Evolutionary conservation across 2,113 vertebrate genomes (phyloP).

Genomic region (Motacilla alba): DNA sequence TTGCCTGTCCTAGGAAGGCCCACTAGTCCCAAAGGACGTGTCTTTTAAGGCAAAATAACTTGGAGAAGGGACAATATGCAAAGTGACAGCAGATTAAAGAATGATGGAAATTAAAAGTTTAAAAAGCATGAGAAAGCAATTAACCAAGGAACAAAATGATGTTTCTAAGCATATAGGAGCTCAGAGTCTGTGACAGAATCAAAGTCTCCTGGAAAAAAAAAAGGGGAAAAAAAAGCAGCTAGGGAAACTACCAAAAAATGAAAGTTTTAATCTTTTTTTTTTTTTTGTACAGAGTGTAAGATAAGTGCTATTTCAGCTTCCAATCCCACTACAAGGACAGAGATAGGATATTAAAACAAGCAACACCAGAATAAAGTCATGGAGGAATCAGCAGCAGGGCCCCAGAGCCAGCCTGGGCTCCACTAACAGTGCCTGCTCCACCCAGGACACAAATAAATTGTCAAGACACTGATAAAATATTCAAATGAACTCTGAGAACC

Average conservation of each 20-base stretch:
- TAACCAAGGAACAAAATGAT: conserved; percentile 16
- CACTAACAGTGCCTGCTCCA: neutral
- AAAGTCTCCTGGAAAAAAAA: neutral
- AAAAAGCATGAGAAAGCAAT: conserved; percentile 54
- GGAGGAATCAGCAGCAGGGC: neutral
- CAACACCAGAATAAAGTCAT: neutral
- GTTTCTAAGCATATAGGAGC: neutral
- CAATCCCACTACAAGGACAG: neutral
- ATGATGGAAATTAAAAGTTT: conserved; percentile 46
- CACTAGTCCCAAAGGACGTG: neutral
- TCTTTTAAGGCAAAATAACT: conserved; percentile 28
- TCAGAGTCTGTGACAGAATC: conserved; percentile 3
- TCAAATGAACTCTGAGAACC: neutral
- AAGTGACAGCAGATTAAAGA: conserved; percentile 43
- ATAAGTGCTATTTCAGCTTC: neutral
- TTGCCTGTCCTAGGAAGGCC: neutral
- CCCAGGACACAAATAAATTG: neutral
- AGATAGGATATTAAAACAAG: neutral
- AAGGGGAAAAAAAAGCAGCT: neutral
- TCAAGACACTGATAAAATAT: neutral
- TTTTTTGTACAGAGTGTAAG: neutral
- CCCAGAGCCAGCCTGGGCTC: neutral
- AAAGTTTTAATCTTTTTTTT: neutral
- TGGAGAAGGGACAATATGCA: conserved; percentile 10
- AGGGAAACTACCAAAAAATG: neutral